Evolutionary conservation across 2,797 vertebrate genomes (phyloP).

Genomic region (Zonotrichia albicollis): DNA sequence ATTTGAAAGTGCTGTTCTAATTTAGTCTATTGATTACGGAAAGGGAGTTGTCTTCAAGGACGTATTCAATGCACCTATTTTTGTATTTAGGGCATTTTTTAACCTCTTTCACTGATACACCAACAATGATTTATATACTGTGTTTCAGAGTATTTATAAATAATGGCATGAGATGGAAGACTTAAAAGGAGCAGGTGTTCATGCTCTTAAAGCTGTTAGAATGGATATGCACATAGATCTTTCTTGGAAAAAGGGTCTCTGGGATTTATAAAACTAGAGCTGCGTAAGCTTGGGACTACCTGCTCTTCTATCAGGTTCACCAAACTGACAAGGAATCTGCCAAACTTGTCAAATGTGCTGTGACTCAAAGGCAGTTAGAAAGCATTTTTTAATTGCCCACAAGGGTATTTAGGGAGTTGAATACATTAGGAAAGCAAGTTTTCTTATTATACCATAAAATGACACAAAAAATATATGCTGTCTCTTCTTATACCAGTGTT

Average conservation of each 20-base stretch:
- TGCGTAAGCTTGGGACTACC: neutral
- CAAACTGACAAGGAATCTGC: neutral
- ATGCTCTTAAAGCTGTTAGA: constrained; percentile 11
- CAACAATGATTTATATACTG: neutral
- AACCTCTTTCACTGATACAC: neutral
- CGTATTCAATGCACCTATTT: neutral
- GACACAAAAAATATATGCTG: neutral
- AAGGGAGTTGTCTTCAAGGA: neutral
- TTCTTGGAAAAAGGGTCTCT: neutral
- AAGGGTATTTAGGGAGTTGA: neutral
- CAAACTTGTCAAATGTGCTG: neutral
- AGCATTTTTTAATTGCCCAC: constrained; percentile 2
- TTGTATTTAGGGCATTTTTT: neutral
- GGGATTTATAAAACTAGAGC: neutral
- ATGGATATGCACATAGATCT: neutral
- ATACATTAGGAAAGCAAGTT: neutral
- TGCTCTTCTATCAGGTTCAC: neutral
- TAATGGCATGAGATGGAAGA: neutral
- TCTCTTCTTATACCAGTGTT: neutral
- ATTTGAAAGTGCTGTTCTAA: neutral
- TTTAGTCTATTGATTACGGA: neutral
- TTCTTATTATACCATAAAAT: neutral
- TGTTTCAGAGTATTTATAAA: constrained; percentile 38
- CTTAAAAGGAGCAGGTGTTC: constrained; percentile 41
- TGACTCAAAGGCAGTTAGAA: neutral